Percentiles rank a stretch among this genome's conserved stretches.
These are phyloP conservation scores for Sepiola atlantica DNA, from an alignment of 2,888 invertebrate genomes.

Conservation along the genomic window DNA sequence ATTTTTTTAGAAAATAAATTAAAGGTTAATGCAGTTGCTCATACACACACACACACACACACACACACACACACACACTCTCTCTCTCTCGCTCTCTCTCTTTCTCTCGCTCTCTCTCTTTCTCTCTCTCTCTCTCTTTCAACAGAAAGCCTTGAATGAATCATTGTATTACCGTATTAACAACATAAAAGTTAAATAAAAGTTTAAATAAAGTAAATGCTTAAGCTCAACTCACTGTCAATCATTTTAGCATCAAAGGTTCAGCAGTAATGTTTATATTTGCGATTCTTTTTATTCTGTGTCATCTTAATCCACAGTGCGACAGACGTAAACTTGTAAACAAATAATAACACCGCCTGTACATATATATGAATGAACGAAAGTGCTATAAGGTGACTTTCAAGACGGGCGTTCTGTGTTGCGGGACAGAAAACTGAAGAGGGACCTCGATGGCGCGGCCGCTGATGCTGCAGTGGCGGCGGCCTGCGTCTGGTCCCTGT, in stretches of 20 bases:
- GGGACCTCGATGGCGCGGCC: not conserved
- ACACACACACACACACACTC: no score
- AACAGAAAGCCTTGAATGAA: no score
- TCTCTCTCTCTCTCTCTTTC: no score
- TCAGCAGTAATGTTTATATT: not conserved
- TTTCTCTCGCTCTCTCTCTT: no score
- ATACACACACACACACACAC: no score
- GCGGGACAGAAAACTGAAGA: not conserved
- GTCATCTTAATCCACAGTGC: not conserved
- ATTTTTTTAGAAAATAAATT: no score
- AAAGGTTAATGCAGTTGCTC: no score
- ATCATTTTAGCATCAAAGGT: not conserved
- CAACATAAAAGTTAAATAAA: no score
- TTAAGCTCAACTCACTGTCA: not conserved
- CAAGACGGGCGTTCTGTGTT: not conserved
- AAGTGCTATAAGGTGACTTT: not conserved
- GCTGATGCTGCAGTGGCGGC: not conserved
- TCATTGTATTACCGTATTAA: no score
- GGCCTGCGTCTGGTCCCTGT: not conserved
- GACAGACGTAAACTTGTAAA: not conserved
- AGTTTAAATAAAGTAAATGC: not conserved
- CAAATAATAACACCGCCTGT: not conserved
- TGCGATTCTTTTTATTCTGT: no score
- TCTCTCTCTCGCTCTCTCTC: no score
- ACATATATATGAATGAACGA: not conserved